Base-by-base conservation (phyloP, 2,797 vertebrate genomes). In the Delichon dasypus region DNA sequence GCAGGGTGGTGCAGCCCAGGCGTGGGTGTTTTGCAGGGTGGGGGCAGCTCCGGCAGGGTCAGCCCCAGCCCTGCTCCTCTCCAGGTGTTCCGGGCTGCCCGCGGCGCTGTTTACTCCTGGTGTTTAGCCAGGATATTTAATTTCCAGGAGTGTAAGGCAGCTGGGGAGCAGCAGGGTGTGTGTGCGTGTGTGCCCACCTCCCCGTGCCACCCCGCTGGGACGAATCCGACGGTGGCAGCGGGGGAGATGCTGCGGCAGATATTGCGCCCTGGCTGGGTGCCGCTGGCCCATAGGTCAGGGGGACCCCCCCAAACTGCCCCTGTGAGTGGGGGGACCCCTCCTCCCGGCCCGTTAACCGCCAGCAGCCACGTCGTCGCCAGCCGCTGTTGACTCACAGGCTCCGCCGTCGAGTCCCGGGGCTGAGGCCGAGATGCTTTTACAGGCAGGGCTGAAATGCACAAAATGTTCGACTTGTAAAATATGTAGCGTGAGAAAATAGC, bases 401-500 rank as follows among this genome's bases (percentile, higher is more conserved):
- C 87, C 45, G 12, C 11, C 16, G 29, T 2, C 6, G 25, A 68
- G 81, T 58, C 34, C 84, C 82, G 1, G 48, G 78, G 93, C 91
- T 66, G 82, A 89, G 84, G 81, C 90, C 10, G 50, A 79, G 80
- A 60, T 65, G 94, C 76, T 93, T 96, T 91, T 82, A n/a, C 75
- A 89, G 92, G 83, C 89, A 22, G 53, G 82, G 89, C 94, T 90
- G 87, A 92, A 93, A 95, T 32, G 94, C 87, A 88, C 90, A 76
- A 88, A 92, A 93, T 85, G 80, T 84, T 94, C 94, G 30, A 92
- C 90, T 94, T 85, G 87, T 95, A 85, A 94, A 94, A 94, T 91
- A 93, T 89, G 92, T 87, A 94, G 91, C 80, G 91, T 95, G 93
- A 94, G 92, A 95, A 95, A 95, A 91, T 91, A 94, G 95, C 88